Evolutionary conservation across 2,888 invertebrate genomes (phyloP).

Genomic region (Euphydryas editha): DNA sequence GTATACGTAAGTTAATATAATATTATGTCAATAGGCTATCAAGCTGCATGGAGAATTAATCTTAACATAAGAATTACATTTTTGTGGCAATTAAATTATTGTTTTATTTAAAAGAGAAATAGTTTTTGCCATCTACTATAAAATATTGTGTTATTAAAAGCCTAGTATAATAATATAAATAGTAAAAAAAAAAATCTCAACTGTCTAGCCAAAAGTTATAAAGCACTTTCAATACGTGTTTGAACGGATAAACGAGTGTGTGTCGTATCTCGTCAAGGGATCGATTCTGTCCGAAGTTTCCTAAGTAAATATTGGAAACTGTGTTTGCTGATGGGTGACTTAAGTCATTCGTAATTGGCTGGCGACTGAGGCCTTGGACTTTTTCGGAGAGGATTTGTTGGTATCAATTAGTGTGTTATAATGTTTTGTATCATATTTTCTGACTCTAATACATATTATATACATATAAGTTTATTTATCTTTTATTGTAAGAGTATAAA

Average conservation of each 20-base stretch:
- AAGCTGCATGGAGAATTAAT: too few relatives aligned
- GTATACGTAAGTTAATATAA: too few relatives aligned
- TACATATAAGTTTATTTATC: too few relatives aligned
- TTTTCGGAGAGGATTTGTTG: constrained; percentile 3
- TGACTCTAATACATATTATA: too few relatives aligned
- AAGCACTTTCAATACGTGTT: constrained; percentile 16
- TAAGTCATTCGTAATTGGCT: constrained; percentile 34
- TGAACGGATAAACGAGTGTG: constrained; percentile 32
- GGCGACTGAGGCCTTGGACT: background rate
- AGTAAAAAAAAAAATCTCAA: background rate
- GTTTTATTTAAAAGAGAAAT: too few relatives aligned
- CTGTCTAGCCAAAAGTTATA: background rate
- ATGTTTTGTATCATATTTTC: background rate
- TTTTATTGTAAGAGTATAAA: too few relatives aligned
- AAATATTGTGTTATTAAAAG: too few relatives aligned
- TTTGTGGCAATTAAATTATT: too few relatives aligned
- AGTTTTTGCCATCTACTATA: too few relatives aligned
- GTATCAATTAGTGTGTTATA: background rate
- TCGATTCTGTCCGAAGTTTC: constrained; percentile 31
- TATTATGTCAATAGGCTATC: too few relatives aligned
- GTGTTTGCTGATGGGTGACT: constrained; percentile 29
- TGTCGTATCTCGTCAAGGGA: constrained; percentile 37
- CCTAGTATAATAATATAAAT: background rate
- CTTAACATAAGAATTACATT: too few relatives aligned
- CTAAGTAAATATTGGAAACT: constrained; percentile 38